phyloP scores from a whole-genome alignment of 2,797 vertebrate genomes.

The Acipenser oxyrinchus region DNA sequence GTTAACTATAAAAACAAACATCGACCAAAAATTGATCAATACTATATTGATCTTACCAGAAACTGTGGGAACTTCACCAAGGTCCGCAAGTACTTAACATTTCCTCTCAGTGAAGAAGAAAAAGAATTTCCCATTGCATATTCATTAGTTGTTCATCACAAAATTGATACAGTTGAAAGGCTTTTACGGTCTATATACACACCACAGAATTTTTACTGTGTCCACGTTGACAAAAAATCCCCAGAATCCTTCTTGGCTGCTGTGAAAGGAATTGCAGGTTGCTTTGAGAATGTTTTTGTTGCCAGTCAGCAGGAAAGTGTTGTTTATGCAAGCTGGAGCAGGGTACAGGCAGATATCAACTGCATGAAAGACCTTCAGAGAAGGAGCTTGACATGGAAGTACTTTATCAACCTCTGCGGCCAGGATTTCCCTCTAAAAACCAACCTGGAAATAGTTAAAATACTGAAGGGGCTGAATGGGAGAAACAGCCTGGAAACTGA shows the following conservation, averaged over 20 bases:
- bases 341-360: conserved; percentile 85
- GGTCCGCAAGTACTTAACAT: conserved; percentile 62
- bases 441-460: conserved; percentile 77
- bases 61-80: conserved; percentile 65
- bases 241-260: conserved; percentile 52
- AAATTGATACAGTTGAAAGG: conserved; percentile 79
- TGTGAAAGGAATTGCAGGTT: conserved; percentile 60
- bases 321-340: conserved; percentile 72
- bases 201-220: conserved; percentile 82
- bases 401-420: conserved; percentile 81
- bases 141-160: conserved; percentile 79
- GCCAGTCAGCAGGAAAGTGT: conserved; percentile 62
- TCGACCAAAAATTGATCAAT: conserved; percentile 40
- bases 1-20: conserved; percentile 46
- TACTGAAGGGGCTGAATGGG: conserved; percentile 59
- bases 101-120: conserved; percentile 74
- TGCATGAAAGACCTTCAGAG: conserved; percentile 79
- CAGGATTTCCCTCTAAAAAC: conserved; percentile 87
- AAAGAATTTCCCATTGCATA: conserved; percentile 78
- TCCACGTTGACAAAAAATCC: conserved; percentile 79
- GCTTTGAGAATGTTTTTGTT: conserved; percentile 79
- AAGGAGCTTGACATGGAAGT: conserved; percentile 63
- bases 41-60: conserved; percentile 66
- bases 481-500: conserved; percentile 78
- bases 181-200: conserved; percentile 76